These are phyloP conservation scores for Rhyzopertha dominica DNA, from an alignment of 1,140 invertebrate species.

Conservation along the genomic window DNA sequence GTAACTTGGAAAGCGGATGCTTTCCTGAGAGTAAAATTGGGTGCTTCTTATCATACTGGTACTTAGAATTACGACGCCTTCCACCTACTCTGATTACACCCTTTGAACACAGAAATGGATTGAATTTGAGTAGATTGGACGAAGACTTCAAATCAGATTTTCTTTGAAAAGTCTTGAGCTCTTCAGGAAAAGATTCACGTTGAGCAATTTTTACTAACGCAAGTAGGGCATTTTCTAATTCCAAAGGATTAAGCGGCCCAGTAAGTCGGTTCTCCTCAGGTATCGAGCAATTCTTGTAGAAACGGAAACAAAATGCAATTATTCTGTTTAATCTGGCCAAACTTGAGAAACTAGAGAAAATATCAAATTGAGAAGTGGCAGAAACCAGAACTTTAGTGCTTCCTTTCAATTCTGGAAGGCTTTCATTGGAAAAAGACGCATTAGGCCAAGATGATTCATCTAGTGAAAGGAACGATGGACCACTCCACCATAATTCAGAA, in stretches of 20 bases:
- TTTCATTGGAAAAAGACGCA: background rate
- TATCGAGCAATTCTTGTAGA: conserved; percentile 4
- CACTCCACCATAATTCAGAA: conserved; percentile 2
- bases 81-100: conserved; percentile 5
- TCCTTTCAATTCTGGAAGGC: conserved; percentile 1
- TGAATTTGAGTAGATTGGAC: conserved; percentile 1
- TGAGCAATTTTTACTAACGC: background rate
- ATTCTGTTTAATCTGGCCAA: background rate
- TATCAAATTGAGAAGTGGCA: background rate
- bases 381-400: background rate
- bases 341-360: conserved; percentile 5
- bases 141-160: background rate
- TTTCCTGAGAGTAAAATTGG: too few relatives aligned
- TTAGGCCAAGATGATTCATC: background rate
- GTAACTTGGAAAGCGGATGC: conserved; percentile 20
- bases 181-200: conserved; percentile 6
- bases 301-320: background rate
- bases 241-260: background rate
- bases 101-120: conserved; percentile 6
- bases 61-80: too few relatives aligned
- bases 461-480: background rate
- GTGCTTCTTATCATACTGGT: too few relatives aligned
- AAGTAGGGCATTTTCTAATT: background rate
- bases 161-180: background rate
- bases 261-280: background rate